A percentile compares a stretch with the other conserved stretches of the same genome.
phyloP scores from a whole-genome alignment of 2,888 invertebrate genomes.

The Clusia tigrina region DNA sequence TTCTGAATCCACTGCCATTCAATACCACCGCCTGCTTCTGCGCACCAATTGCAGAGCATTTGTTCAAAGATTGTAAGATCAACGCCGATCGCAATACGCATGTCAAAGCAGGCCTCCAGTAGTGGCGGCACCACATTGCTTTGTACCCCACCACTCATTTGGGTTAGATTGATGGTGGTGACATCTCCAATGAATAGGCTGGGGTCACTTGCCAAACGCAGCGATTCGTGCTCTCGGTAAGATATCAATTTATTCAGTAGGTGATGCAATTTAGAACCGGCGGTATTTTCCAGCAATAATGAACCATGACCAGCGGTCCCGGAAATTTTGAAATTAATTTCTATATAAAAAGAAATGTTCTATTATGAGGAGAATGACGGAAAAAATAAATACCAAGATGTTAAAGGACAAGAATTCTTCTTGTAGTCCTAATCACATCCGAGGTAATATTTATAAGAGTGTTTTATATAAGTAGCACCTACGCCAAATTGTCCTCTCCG shows the following conservation, averaged over 20 bases:
- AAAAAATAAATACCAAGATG: too few relatives aligned
- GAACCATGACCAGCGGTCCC: constrained; percentile 84
- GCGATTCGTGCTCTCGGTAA: constrained; percentile 70
- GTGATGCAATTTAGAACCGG: constrained; percentile 74
- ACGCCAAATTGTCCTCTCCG: constrained; percentile 77
- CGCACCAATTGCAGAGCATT: constrained; percentile 72
- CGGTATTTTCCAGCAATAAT: constrained; percentile 73
- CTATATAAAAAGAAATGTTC: too few relatives aligned
- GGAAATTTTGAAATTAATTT: constrained; percentile 71
- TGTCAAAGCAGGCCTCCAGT: constrained; percentile 72
- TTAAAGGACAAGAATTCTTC: too few relatives aligned
- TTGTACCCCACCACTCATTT: constrained; percentile 78
- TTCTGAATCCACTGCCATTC: constrained; percentile 73
- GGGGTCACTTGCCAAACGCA: constrained; percentile 67
- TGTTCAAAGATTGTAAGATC: constrained; percentile 69
- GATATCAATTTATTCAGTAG: constrained; percentile 73
- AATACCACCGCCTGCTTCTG: constrained; percentile 78
- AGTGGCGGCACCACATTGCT: constrained; percentile 81
- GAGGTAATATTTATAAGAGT: too few relatives aligned
- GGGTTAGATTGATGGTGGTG: constrained; percentile 78
- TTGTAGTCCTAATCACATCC: too few relatives aligned
- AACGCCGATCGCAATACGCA: constrained; percentile 71
- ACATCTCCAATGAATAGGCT: constrained; percentile 74
- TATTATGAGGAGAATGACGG: too few relatives aligned
- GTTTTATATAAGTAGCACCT: too few relatives aligned